phyloP scores from a whole-genome alignment of 2,797 vertebrate genomes.

The Chrosomus eos region DNA sequence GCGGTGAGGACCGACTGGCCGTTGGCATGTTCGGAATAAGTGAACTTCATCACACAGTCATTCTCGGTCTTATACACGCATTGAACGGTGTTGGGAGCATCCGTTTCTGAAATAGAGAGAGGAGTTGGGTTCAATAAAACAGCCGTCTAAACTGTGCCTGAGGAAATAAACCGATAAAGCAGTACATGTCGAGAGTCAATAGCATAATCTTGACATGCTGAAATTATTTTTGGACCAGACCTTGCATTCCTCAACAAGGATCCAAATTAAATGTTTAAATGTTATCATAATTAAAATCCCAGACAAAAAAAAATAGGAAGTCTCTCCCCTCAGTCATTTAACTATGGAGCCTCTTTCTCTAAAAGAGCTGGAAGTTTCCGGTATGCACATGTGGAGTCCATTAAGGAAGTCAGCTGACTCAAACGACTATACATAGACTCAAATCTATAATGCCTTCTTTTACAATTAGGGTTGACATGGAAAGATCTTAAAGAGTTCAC shows the following conservation, averaged over 20 bases:
- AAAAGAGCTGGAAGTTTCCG: slow-evolving; percentile 67
- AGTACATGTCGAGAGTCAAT: slow-evolving; percentile 1
- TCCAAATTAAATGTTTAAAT: slow-evolving; percentile 31
- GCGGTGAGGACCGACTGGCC: slow-evolving; percentile 90
- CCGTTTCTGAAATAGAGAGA: slow-evolving; percentile 76
- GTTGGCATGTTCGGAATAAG: slow-evolving; percentile 88
- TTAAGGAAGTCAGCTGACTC: slow-evolving; percentile 71
- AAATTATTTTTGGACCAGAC: slow-evolving; percentile 53
- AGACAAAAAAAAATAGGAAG: slow-evolving; percentile 52
- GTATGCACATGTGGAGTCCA: slow-evolving; percentile 79
- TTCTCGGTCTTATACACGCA: slow-evolving; percentile 92
- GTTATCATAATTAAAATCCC: slow-evolving; percentile 48
- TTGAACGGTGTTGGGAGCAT: slow-evolving; percentile 82
- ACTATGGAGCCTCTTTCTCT: slow-evolving; percentile 54
- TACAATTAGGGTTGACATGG: slow-evolving; percentile 30
- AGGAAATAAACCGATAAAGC: slow-evolving; percentile 19
- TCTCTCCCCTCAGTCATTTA: slow-evolving; percentile 49
- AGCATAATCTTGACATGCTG: slow-evolving; percentile 43
- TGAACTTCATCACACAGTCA: slow-evolving; percentile 97
- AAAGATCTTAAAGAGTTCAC: slow-evolving; percentile 54
- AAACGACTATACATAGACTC: slow-evolving; percentile 61
- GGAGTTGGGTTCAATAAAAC: slow-evolving; percentile 35
- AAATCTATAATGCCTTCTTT: slow-evolving; percentile 29
- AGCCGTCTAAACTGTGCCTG: slow-evolving; percentile 29
- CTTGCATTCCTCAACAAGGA: slow-evolving; percentile 43